Percentiles rank a stretch among this genome's conserved stretches.
Evolutionary conservation across 2,113 vertebrate genomes (phyloP).

Genomic region (Rhadina sibilatrix): DNA sequence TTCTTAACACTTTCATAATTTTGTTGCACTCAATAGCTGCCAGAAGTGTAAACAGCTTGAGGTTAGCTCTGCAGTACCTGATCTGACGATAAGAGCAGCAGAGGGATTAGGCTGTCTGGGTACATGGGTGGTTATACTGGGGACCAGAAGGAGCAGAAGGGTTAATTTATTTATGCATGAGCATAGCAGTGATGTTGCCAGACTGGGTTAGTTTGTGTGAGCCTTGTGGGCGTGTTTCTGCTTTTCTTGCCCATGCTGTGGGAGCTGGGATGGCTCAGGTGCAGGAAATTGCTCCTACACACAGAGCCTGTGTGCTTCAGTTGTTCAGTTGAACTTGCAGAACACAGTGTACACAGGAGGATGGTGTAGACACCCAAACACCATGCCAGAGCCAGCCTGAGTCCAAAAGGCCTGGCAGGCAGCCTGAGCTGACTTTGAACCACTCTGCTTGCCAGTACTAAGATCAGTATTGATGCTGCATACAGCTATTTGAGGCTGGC

Average conservation of each 20-base stretch:
- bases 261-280: not conserved
- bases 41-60: not conserved
- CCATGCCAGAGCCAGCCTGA: not conserved
- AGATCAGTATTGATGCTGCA: not conserved
- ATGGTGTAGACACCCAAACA: not conserved
- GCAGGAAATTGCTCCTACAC: not conserved
- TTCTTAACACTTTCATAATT: not conserved
- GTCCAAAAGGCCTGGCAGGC: conserved; percentile 12
- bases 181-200: not conserved
- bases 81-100: not conserved
- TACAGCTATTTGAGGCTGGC: not conserved
- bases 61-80: not conserved
- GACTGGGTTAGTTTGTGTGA: not conserved
- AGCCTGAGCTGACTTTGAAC: conserved; percentile 5
- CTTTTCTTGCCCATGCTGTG: not conserved
- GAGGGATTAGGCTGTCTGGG: not conserved
- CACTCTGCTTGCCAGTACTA: not conserved
- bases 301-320: not conserved
- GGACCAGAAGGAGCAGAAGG: not conserved
- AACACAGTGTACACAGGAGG: not conserved
- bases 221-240: not conserved
- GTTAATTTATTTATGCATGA: not conserved
- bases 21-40: not conserved
- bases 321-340: not conserved
- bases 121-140: not conserved